Evolutionary conservation across 1,140 invertebrate species (phyloP).

Genomic region (Phortica variegata): DNA sequence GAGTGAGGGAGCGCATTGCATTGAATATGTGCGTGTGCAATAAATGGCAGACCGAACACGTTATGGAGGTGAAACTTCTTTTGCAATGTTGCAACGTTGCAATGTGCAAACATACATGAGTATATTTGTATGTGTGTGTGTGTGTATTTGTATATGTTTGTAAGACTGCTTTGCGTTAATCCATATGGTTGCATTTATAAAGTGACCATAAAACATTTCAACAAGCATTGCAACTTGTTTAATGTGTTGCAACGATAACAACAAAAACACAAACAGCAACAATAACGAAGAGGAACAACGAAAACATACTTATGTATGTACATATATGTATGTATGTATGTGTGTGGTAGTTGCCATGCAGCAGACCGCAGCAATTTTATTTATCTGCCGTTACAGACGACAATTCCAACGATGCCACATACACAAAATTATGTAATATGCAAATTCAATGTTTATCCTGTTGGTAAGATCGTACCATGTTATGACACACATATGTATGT

Average conservation of each 20-base stretch:
- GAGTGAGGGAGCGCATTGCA: too few relatives aligned
- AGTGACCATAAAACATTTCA: slow-evolving; percentile 43
- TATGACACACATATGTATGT: neutral
- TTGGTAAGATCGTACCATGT: neutral
- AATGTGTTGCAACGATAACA: neutral
- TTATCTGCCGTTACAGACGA: neutral
- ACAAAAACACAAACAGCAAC: neutral
- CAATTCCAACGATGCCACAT: slow-evolving; percentile 1
- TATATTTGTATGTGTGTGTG: neutral
- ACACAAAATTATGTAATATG: slow-evolving; percentile 49
- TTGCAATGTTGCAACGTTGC: slow-evolving; percentile 38
- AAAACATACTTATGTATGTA: too few relatives aligned
- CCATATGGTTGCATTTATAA: slow-evolving; percentile 21
- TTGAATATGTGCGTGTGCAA: slow-evolving; percentile 46
- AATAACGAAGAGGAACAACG: too few relatives aligned
- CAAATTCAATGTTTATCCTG: slow-evolving; percentile 44
- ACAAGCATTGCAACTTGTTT: slow-evolving; percentile 5
- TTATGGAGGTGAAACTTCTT: slow-evolving; percentile 42
- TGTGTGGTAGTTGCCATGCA: slow-evolving; percentile 13
- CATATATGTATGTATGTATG: too few relatives aligned
- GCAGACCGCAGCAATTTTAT: slow-evolving; percentile 19
- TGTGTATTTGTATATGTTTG: neutral
- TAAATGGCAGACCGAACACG: slow-evolving; percentile 32
- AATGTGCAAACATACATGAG: neutral
- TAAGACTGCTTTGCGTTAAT: slow-evolving; percentile 28